These are phyloP conservation scores for Cydia splendana DNA, from an alignment of 1,140 invertebrate species.

Conservation along the genomic window DNA sequence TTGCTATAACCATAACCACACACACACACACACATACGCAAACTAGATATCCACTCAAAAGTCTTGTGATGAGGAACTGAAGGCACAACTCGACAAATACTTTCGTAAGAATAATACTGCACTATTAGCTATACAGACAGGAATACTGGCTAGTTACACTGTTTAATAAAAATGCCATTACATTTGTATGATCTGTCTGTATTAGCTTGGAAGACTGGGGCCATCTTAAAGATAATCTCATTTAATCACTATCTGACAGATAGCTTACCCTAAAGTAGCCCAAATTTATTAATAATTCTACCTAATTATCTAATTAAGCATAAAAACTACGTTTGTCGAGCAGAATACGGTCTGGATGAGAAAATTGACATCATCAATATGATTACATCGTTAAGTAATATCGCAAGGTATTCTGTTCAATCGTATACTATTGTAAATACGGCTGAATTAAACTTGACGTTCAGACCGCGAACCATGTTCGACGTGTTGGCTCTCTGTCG, in stretches of 20 bases:
- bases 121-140: slow-evolving; percentile 25
- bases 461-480: not conserved
- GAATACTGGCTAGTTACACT: not conserved
- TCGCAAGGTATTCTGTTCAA: not conserved
- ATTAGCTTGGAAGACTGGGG: slow-evolving; percentile 23
- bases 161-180: not conserved
- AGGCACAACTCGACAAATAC: slow-evolving; percentile 25
- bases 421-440: not conserved
- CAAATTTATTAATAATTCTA: not conserved
- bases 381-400: slow-evolving; percentile 1
- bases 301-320: slow-evolving; percentile 25
- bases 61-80: slow-evolving; percentile 28
- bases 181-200: slow-evolving; percentile 1
- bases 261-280: slow-evolving; percentile 11
- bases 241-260: slow-evolving; percentile 7
- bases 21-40: not conserved
- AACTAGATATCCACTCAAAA: slow-evolving; percentile 21
- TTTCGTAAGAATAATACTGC: slow-evolving; percentile 35
- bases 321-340: not conserved
- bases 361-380: slow-evolving; percentile 8
- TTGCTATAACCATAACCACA: not conserved
- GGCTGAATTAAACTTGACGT: not conserved
- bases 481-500: no score
- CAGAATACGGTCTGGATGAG: not conserved
- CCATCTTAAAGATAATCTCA: slow-evolving; percentile 15